Conservation (phyloP, 2,888 invertebrate genomes). For the Villa cingulata region DNA sequence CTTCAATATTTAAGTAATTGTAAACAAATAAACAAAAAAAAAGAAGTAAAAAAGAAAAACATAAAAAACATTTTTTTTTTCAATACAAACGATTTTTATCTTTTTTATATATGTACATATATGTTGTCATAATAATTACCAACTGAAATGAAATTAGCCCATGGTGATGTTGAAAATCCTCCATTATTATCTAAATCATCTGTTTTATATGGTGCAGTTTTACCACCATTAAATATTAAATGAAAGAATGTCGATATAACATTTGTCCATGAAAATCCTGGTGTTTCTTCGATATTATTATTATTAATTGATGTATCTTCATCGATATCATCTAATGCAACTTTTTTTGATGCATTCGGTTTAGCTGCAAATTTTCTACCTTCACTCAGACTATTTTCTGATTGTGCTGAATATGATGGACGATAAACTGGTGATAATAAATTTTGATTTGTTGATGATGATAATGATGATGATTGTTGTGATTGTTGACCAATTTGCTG, state of each 20-base stretch:
- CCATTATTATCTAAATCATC: constrained; percentile 55
- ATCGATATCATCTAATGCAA: constrained; percentile 65
- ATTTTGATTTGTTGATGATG: constrained; percentile 14
- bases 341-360: constrained; percentile 79
- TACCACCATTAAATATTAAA: constrained; percentile 64
- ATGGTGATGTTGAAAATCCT: constrained; percentile 60
- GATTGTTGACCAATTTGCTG: constrained; percentile 17
- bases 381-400: constrained; percentile 24
- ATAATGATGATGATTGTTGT: constrained; percentile 14
- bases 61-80: background rate
- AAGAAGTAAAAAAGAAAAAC: background rate
- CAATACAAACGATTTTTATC: background rate
- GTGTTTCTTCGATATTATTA: constrained; percentile 60
- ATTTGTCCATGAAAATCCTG: constrained; percentile 80
- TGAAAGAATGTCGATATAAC: constrained; percentile 77
- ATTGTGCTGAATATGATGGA: constrained; percentile 13
- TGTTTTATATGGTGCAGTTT: constrained; percentile 56
- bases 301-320: constrained; percentile 70
- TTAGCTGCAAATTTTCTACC: constrained; percentile 77
- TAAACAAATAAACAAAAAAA: too few species aligned
- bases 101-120: too few species aligned
- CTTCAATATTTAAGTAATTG: constrained; percentile 18
- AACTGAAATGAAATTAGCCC: constrained; percentile 76
- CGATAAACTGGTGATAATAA: constrained; percentile 25
- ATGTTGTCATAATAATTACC: constrained; percentile 35